Evolutionary conservation across 2,797 vertebrate genomes (phyloP).

Genomic region (Silurus lanzhouensis): DNA sequence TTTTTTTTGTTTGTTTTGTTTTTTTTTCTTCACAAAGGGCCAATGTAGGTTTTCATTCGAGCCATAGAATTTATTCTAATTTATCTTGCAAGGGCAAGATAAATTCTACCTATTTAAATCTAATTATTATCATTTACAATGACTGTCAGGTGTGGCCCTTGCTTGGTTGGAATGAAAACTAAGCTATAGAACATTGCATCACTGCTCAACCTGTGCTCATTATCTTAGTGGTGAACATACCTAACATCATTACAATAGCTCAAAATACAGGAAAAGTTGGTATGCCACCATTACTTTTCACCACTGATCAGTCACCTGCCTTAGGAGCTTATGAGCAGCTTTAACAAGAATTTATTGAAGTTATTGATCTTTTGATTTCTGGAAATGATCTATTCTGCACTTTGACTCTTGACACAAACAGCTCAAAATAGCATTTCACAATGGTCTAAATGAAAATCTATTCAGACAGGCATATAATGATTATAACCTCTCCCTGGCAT

Average conservation of each 20-base stretch:
- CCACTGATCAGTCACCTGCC: not conserved
- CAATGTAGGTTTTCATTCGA: too few species aligned
- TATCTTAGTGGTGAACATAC: not conserved
- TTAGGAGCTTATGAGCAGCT: not conserved
- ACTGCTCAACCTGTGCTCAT: not conserved
- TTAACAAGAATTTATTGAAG: not conserved
- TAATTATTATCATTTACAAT: too few species aligned
- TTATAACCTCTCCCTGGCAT: not conserved
- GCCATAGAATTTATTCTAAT: too few species aligned
- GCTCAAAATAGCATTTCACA: not conserved
- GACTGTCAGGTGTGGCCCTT: too few species aligned
- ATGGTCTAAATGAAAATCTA: not conserved
- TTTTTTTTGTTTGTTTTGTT: too few species aligned
- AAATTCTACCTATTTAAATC: too few species aligned
- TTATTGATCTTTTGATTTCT: not conserved
- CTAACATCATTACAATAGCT: not conserved
- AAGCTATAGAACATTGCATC: not conserved
- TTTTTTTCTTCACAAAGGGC: too few species aligned
- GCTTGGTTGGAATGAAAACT: too few species aligned
- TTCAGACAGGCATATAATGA: not conserved
- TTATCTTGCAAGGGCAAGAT: too few species aligned
- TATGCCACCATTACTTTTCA: not conserved
- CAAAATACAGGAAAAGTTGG: not conserved
- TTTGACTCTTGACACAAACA: not conserved
- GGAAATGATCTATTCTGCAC: not conserved